Conservation (phyloP, 2,888 invertebrate genomes). For the Aethes cnicana region DNA sequence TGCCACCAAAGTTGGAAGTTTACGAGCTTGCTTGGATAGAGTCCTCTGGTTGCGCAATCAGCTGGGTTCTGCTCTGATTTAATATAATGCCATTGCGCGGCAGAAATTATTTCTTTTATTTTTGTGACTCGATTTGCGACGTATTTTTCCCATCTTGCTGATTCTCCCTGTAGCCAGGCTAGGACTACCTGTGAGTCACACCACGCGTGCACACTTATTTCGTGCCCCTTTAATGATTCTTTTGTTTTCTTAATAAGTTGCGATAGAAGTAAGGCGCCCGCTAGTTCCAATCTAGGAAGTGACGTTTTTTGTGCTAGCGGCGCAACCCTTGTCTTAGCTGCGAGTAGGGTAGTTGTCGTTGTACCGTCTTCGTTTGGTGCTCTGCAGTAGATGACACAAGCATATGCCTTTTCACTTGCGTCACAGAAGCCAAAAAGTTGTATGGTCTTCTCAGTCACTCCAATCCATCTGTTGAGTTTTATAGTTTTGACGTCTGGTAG, state of each 20-base stretch:
- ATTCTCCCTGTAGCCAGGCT: constrained; percentile 32
- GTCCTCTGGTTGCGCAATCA: background rate
- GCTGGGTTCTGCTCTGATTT: background rate
- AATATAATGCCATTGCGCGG: background rate
- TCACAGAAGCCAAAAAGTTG: constrained; percentile 14
- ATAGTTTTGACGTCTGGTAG: constrained; percentile 13
- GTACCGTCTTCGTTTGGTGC: background rate
- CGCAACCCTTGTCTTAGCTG: constrained; percentile 20
- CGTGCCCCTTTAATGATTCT: background rate
- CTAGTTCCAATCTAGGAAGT: constrained; percentile 21
- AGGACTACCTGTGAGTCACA: constrained; percentile 21
- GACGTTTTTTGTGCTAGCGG: constrained; percentile 9
- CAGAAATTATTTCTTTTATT: too few relatives aligned
- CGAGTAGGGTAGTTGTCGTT: background rate
- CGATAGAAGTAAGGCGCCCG: constrained; percentile 7
- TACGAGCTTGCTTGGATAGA: too few relatives aligned
- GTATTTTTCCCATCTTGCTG: constrained; percentile 32
- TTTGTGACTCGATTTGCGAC: constrained; percentile 33
- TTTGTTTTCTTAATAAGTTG: constrained; percentile 10
- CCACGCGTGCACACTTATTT: constrained; percentile 6
- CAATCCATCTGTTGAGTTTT: constrained; percentile 2
- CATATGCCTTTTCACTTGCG: constrained; percentile 7
- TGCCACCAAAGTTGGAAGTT: too few relatives aligned
- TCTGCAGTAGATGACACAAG: constrained; percentile 5
- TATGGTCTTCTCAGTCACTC: constrained; percentile 2